Percentiles rank a stretch among this genome's conserved stretches.
phyloP scores from a whole-genome alignment of 2,113 vertebrate genomes.

The Empidonax alnorum region DNA sequence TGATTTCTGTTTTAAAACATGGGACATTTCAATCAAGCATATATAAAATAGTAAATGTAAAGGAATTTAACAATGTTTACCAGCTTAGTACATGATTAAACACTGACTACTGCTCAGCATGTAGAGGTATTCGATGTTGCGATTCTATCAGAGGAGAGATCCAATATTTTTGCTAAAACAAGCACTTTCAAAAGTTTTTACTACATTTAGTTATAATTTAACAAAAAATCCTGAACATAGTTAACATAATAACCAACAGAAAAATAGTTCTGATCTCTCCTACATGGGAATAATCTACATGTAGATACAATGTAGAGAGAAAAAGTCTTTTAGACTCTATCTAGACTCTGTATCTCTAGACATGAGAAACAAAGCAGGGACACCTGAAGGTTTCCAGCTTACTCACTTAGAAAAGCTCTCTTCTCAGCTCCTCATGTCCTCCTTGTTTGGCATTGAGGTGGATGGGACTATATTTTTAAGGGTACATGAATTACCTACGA shows the following conservation, averaged over 20 bases:
- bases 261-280: background rate
- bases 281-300: background rate
- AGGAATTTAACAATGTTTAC: conserved; percentile 37
- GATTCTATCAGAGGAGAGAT: background rate
- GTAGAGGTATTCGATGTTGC: background rate
- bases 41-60: conserved; percentile 19
- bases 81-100: conserved; percentile 1
- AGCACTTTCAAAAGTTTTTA: background rate
- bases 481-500: background rate
- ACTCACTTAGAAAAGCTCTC: background rate
- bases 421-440: background rate
- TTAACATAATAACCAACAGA: background rate
- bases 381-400: background rate
- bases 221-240: background rate
- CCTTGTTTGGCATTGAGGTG: background rate
- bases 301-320: background rate
- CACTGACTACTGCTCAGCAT: background rate
- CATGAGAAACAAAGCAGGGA: background rate
- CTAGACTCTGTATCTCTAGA: background rate
- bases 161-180: background rate
- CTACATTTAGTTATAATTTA: background rate
- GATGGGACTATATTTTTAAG: background rate
- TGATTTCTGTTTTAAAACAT: conserved; percentile 48
- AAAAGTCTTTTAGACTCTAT: background rate
- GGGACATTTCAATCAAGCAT: conserved; percentile 26